Base-by-base conservation (phyloP, 2,113 vertebrate genomes). In the Irena cyanogastra region DNA sequence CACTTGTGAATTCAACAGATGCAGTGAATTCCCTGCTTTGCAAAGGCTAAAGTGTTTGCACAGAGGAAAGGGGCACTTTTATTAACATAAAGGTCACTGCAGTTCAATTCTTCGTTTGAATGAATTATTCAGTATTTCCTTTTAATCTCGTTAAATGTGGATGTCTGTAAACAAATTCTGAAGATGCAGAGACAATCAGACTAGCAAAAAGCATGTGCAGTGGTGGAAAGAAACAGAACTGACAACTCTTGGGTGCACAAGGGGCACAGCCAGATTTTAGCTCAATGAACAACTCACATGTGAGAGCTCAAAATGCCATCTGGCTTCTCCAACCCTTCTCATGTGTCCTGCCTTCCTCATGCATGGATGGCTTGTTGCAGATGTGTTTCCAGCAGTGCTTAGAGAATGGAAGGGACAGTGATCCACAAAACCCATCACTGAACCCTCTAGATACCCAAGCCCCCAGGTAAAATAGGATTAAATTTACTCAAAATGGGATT, bases 1-100 rank as follows among this genome's bases (percentile, higher is more conserved):
- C 96, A 90, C 90, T 96, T 95, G 86, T 92, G 89, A 96, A 95
- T 90, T 84, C 92, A 93, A 89, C 93, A 95, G 93, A 96, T 95
- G 92, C 65, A 83, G 80, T 96, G 95, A 72, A 97, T 97, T 96
- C 84, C 42, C 90, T 83, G 80, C 74, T 95, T 91, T 90, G 66
- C 77, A 78, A 89, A 66, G 88, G 83, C 88, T 85, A 77, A 95
- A 93, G 68, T 81, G 82, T 95, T 95, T 89, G 80, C 80, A 85
- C 60, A 94, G 88, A 96, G 86, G 59, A 77, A 72, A 91, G 86
- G 86, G 95, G 44, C 77, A 85, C 64, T 91, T 96, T 87, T 70
- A 90, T 92, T 93, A 95, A 96, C 90, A 91, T 59, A 88, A 91
- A 94, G 91, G 96, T 94, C 94, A 93, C 85, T 90, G 76, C 60